A percentile compares a stretch with the other conserved stretches of the same genome.
These are phyloP conservation scores for Oncopodura yosiiana DNA, from an alignment of 1,140 invertebrate species.

Conservation along the genomic window DNA sequence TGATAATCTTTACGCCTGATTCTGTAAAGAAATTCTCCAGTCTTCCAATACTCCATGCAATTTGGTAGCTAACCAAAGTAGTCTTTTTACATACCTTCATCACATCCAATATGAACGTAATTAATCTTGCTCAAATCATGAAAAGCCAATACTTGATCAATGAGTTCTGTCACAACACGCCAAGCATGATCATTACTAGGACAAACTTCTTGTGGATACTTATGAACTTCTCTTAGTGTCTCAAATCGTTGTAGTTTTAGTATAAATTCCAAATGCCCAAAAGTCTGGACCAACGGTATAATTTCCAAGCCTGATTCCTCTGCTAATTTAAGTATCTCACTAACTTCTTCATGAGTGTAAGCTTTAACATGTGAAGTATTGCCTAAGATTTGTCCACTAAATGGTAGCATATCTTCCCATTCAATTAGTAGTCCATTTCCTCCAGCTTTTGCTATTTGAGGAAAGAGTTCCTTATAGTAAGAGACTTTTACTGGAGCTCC, in stretches of 20 bases:
- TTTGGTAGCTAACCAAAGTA: no score
- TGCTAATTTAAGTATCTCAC: conserved; percentile 4
- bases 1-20: no score
- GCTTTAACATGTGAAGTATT: conserved; percentile 52
- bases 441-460: conserved; percentile 57
- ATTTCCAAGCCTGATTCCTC: conserved; percentile 39
- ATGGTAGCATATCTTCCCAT: conserved; percentile 50
- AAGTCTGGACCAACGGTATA: conserved; percentile 50
- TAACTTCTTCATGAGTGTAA: conserved; percentile 36
- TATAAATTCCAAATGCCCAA: conserved; percentile 51
- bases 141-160: conserved; percentile 41
- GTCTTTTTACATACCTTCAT: no score
- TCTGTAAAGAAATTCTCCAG: no score
- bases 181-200: conserved; percentile 43
- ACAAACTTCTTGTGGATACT: conserved; percentile 44
- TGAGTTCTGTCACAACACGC: conserved; percentile 45
- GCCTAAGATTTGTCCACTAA: conserved; percentile 38
- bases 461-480: conserved; percentile 62
- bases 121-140: conserved; percentile 44
- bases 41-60: no score
- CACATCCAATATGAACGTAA: conserved; percentile 68
- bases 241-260: conserved; percentile 46
- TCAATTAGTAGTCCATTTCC: conserved; percentile 47
- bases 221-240: conserved; percentile 46
- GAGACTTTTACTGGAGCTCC: conserved; percentile 67